Conservation (phyloP, 2,888 invertebrate genomes). For the Aporophyla nigra region DNA sequence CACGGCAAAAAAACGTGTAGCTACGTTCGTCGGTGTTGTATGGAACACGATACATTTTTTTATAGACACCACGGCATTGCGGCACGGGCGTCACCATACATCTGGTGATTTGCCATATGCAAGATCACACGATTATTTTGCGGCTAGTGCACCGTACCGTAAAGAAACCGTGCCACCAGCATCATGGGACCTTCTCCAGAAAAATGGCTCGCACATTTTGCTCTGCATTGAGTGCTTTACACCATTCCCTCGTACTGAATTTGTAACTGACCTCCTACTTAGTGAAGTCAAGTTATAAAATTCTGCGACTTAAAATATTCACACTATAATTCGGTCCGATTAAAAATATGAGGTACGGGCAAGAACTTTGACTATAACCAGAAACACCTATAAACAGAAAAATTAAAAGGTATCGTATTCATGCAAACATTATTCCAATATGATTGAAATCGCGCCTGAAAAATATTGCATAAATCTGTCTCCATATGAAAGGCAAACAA, state of each 20-base stretch:
- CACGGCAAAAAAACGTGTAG: background rate
- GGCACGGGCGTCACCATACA: too few relatives aligned
- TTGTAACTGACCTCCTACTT: background rate
- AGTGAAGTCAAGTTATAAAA: background rate
- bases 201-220: too few relatives aligned
- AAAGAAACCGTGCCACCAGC: background rate
- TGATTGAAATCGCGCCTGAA: slow-evolving; percentile 22
- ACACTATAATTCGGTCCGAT: background rate
- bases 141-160: background rate
- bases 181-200: too few relatives aligned
- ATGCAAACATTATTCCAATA: slow-evolving; percentile 24
- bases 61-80: too few relatives aligned
- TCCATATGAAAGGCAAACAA: slow-evolving; percentile 44
- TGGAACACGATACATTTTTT: background rate
- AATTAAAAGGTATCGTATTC: slow-evolving; percentile 27
- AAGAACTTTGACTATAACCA: too few relatives aligned
- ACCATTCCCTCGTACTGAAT: background rate
- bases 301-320: background rate
- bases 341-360: background rate
- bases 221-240: background rate
- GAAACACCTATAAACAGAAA: slow-evolving; percentile 2
- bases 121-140: background rate
- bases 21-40: background rate
- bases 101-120: background rate
- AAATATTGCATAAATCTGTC: slow-evolving; percentile 40